These are phyloP conservation scores for Xyrauchen texanus DNA, from an alignment of 2,113 vertebrate genomes.

Conservation along the genomic window DNA sequence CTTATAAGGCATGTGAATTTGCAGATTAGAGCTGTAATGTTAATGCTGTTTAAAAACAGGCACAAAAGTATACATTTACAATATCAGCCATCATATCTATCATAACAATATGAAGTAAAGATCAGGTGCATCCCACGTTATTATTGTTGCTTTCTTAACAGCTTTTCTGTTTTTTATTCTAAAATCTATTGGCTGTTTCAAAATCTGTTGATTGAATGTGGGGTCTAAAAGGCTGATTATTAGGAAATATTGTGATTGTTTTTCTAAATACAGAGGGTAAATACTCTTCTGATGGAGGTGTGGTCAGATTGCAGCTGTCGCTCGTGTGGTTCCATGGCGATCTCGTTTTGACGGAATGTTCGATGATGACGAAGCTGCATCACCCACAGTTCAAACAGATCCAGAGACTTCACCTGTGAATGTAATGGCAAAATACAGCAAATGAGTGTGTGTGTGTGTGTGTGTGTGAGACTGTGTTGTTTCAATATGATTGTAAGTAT, in stretches of 20 bases:
- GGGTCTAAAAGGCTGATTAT: background rate
- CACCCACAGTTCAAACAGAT: constrained; percentile 93
- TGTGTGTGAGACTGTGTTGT: no score
- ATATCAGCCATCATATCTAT: no score
- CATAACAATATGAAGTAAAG: no score
- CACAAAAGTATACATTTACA: no score
- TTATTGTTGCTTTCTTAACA: no score
- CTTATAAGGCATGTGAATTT: no score
- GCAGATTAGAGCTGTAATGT: no score
- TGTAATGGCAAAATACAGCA: background rate
- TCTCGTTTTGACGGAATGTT: constrained; percentile 93
- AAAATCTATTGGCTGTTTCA: constrained; percentile 29
- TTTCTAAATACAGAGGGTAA: background rate
- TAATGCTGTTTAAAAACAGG: no score
- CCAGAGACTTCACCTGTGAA: constrained; percentile 84
- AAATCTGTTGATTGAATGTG: background rate
- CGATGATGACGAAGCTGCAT: constrained; percentile 88
- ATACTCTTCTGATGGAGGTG: constrained; percentile 81
- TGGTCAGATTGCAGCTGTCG: constrained; percentile 75
- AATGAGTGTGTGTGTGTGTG: no score
- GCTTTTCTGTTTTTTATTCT: no score
- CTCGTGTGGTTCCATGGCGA: constrained; percentile 88
- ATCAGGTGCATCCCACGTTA: no score
- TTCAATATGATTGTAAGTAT: no score
- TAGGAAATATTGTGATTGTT: background rate